Conservation (phyloP, 2,113 vertebrate genomes). For the Smithornis capensis region DNA sequence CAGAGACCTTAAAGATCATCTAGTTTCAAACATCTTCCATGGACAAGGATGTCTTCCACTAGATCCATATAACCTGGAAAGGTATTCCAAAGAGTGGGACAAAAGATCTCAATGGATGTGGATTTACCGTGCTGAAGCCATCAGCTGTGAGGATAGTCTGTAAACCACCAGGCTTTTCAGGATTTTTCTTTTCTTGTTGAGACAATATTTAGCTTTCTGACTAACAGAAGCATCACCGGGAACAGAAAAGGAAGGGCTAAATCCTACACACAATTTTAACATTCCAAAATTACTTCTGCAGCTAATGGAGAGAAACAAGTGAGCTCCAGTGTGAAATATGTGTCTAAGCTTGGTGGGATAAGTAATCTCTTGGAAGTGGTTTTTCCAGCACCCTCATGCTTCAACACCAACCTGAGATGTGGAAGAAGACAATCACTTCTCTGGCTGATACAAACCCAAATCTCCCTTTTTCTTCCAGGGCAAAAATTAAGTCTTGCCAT, state of each 20-base stretch:
- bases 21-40: fast-evolving
- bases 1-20: not conserved
- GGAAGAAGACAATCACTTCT: fast-evolving
- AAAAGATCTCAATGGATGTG: not conserved
- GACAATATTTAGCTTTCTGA: not conserved
- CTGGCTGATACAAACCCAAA: not conserved
- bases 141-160: not conserved
- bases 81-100: not conserved
- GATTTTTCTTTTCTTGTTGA: not conserved
- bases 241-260: not conserved
- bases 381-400: not conserved
- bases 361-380: not conserved
- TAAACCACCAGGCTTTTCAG: not conserved
- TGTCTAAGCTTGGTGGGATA: not conserved
- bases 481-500: not conserved
- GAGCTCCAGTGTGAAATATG: not conserved
- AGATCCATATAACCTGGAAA: not conserved
- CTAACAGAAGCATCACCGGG: not conserved
- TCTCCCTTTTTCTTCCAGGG: not conserved
- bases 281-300: not conserved
- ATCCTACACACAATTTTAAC: not conserved
- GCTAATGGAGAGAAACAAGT: not conserved
- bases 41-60: not conserved
- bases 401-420: not conserved
- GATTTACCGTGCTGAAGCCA: not conserved